phyloP scores from a whole-genome alignment of 2,888 invertebrate genomes.

The Archips xylosteana region DNA sequence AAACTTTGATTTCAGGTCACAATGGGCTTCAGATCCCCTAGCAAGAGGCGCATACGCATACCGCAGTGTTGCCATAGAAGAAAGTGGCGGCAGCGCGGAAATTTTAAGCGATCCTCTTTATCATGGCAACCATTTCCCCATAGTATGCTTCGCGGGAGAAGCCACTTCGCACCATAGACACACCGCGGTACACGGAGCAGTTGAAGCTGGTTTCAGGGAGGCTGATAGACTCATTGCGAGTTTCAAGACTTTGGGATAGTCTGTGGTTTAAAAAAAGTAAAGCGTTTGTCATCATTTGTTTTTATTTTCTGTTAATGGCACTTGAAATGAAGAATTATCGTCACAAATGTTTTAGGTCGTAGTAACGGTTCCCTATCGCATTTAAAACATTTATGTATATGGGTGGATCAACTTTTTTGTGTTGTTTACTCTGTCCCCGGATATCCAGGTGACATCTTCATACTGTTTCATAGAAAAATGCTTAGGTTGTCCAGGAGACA shows the following conservation, averaged over 20 bases:
- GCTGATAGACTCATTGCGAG: constrained; percentile 85
- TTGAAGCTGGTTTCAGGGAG: constrained; percentile 90
- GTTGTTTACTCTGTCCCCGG: too few relatives aligned
- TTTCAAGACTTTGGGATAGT: constrained; percentile 51
- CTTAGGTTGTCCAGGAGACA: too few relatives aligned
- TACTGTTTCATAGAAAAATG: too few relatives aligned
- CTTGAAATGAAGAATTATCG: neutral
- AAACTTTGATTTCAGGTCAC: constrained; percentile 76
- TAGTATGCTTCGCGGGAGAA: constrained; percentile 89
- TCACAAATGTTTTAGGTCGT: too few relatives aligned
- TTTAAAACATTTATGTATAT: too few relatives aligned
- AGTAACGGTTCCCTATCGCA: too few relatives aligned
- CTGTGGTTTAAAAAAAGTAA: constrained; percentile 22
- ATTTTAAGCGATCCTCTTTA: constrained; percentile 84
- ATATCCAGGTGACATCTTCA: too few relatives aligned
- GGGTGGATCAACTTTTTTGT: too few relatives aligned
- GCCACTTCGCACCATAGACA: constrained; percentile 88
- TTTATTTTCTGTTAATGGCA: neutral
- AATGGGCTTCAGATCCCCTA: constrained; percentile 87
- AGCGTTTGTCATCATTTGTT: neutral
- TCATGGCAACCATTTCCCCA: constrained; percentile 68
- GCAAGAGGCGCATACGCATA: constrained; percentile 88
- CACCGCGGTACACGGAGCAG: constrained; percentile 90
- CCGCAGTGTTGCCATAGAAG: constrained; percentile 84
- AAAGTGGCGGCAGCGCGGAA: constrained; percentile 80